These are phyloP conservation scores for Fabriciana adippe DNA, from an alignment of 2,888 invertebrate genomes.

Conservation along the genomic window DNA sequence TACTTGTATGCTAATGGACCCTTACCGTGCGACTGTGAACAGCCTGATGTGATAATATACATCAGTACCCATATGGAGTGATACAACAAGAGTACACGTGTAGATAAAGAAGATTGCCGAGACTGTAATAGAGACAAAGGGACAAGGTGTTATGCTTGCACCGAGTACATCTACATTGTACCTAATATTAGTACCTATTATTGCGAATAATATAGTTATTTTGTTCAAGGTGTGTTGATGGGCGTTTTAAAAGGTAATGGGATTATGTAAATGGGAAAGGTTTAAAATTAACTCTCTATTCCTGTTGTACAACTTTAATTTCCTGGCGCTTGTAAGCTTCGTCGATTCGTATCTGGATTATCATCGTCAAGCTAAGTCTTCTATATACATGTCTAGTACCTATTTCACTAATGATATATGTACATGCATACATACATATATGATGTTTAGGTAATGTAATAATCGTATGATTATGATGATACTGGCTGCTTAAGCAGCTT, in stretches of 20 bases:
- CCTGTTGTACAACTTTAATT: slow-evolving; percentile 59
- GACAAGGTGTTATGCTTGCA: slow-evolving; percentile 58
- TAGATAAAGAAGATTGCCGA: slow-evolving; percentile 68
- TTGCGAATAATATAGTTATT: slow-evolving; percentile 31
- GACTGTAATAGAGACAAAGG: slow-evolving; percentile 75
- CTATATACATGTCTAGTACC: slow-evolving; percentile 13
- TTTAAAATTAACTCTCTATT: slow-evolving; percentile 53
- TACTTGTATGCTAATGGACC: slow-evolving; percentile 79
- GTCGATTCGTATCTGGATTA: slow-evolving; percentile 40
- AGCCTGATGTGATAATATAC: slow-evolving; percentile 78
- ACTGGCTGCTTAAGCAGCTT: too few relatives aligned
- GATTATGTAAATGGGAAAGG: slow-evolving; percentile 61
- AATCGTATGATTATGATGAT: too few relatives aligned
- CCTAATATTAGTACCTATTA: slow-evolving; percentile 44
- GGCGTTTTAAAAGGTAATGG: slow-evolving; percentile 52
- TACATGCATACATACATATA: background rate
- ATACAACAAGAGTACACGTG: slow-evolving; percentile 76
- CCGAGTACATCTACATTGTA: slow-evolving; percentile 36
- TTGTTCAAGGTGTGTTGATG: slow-evolving; percentile 42
- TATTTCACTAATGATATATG: slow-evolving; percentile 8
- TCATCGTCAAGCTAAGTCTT: slow-evolving; percentile 20
- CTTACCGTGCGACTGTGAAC: slow-evolving; percentile 71
- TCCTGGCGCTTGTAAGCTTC: slow-evolving; percentile 53
- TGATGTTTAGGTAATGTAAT: too few relatives aligned
- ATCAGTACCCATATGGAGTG: slow-evolving; percentile 75